A percentile compares a stretch with the other conserved stretches of the same genome.
Conservation (phyloP, 2,888 invertebrate genomes). For the Miltochrista miniata region DNA sequence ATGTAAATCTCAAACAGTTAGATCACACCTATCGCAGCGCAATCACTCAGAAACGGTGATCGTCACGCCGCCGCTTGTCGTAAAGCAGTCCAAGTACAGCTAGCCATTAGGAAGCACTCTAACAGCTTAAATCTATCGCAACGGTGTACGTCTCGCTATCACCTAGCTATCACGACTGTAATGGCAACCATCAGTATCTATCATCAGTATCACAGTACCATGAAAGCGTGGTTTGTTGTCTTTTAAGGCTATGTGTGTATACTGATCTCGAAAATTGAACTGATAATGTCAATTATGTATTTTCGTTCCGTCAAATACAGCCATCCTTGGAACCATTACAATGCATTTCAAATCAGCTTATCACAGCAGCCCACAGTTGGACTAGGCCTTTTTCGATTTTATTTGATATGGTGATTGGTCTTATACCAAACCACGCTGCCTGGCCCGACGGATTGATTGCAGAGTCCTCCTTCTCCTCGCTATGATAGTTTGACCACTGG, state of each 20-base stretch:
- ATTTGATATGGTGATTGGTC: too few relatives aligned
- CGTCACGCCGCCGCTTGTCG: slow-evolving; percentile 9
- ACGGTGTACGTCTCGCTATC: slow-evolving; percentile 37
- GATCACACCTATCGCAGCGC: slow-evolving; percentile 18
- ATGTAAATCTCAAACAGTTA: neutral
- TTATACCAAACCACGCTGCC: too few relatives aligned
- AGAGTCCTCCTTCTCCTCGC: too few relatives aligned
- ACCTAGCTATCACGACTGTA: slow-evolving; percentile 21
- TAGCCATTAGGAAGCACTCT: slow-evolving; percentile 29
- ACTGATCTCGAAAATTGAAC: neutral
- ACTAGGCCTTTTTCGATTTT: too few relatives aligned
- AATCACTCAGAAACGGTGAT: slow-evolving; percentile 24
- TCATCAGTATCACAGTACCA: slow-evolving; percentile 33
- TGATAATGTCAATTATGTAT: neutral
- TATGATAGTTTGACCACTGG: too few relatives aligned
- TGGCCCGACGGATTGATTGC: too few relatives aligned
- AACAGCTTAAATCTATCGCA: slow-evolving; percentile 34
- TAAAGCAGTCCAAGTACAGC: slow-evolving; percentile 35
- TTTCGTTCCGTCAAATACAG: too few relatives aligned
- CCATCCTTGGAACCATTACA: too few relatives aligned
- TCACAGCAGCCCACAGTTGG: too few relatives aligned
- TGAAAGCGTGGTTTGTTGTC: slow-evolving; percentile 25
- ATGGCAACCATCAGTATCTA: slow-evolving; percentile 40
- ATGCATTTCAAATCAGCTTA: too few relatives aligned
- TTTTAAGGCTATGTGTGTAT: neutral